Percentiles rank a stretch among this genome's conserved stretches.
Conservation (phyloP, 2,113 vertebrate genomes). For the Siphamia tubifer region DNA sequence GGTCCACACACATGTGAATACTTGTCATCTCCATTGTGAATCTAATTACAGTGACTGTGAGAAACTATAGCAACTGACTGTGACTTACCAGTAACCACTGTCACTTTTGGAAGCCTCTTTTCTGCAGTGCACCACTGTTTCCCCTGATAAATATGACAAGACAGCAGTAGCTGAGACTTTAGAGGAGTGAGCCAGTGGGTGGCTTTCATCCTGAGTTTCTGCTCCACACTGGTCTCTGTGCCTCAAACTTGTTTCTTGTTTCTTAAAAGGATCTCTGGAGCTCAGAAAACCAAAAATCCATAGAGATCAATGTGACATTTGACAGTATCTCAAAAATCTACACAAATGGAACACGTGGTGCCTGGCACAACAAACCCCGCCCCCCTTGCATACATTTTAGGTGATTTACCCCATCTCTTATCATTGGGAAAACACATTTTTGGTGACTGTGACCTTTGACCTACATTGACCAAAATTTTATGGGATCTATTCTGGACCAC, state of each 20-base stretch:
- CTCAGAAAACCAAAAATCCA: slow-evolving; percentile 1
- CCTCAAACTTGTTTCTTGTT: background rate
- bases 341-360: background rate
- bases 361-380: no score
- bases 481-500: no score
- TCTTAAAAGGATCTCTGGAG: slow-evolving; percentile 12
- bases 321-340: slow-evolving; percentile 3
- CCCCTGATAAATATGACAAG: slow-evolving; percentile 17
- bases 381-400: no score
- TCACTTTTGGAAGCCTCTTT: slow-evolving; percentile 30
- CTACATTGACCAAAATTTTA: no score
- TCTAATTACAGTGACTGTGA: slow-evolving; percentile 20
- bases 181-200: slow-evolving; percentile 1
- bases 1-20: background rate
- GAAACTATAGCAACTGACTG: slow-evolving; percentile 22
- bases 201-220: slow-evolving; percentile 10
- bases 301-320: background rate
- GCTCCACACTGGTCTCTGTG: background rate
- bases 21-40: slow-evolving; percentile 13
- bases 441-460: no score
- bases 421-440: no score
- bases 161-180: slow-evolving; percentile 8
- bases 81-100: slow-evolving; percentile 30
- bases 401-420: no score
- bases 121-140: background rate